Percentiles rank a stretch among this genome's conserved stretches.
These are phyloP conservation scores for Iphiclides podalirius DNA, from an alignment of 2,888 invertebrate species.

Conservation along the genomic window DNA sequence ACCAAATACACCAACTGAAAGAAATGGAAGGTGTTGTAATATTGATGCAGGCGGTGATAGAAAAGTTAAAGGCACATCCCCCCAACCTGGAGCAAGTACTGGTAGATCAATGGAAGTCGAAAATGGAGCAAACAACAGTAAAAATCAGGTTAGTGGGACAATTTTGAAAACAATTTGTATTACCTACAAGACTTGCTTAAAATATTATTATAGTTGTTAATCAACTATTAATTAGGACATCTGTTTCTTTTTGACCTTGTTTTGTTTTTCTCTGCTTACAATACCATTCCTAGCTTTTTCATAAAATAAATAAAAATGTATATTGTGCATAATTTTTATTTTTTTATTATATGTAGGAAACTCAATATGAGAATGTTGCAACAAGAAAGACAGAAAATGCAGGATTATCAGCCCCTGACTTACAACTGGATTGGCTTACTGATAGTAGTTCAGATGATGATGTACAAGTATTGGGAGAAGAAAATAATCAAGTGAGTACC, in stretches of 20 bases:
- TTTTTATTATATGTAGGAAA: conserved; percentile 35
- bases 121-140: conserved; percentile 28
- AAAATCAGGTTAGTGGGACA: conserved; percentile 43
- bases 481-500: conserved; percentile 41
- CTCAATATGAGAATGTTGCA: conserved; percentile 33
- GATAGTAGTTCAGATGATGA: conserved; percentile 83
- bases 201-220: too few species aligned
- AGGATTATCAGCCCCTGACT: conserved; percentile 84
- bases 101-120: conserved; percentile 37
- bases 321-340: too few species aligned
- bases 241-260: too few species aligned
- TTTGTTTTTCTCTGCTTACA: too few species aligned
- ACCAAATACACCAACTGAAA: conserved; percentile 23
- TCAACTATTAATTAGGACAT: too few species aligned
- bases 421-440: conserved; percentile 88
- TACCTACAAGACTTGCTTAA: too few species aligned
- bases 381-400: conserved; percentile 37
- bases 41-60: conserved; percentile 48
- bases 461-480: conserved; percentile 73
- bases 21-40: conserved; percentile 36
- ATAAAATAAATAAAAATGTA: too few species aligned
- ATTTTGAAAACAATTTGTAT: too few species aligned
- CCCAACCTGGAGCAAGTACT: conserved; percentile 67
- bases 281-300: too few species aligned
- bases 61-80: conserved; percentile 43